Evolutionary conservation across 2,888 invertebrate genomes (phyloP).

Genomic region (Hypomecis punctinalis): DNA sequence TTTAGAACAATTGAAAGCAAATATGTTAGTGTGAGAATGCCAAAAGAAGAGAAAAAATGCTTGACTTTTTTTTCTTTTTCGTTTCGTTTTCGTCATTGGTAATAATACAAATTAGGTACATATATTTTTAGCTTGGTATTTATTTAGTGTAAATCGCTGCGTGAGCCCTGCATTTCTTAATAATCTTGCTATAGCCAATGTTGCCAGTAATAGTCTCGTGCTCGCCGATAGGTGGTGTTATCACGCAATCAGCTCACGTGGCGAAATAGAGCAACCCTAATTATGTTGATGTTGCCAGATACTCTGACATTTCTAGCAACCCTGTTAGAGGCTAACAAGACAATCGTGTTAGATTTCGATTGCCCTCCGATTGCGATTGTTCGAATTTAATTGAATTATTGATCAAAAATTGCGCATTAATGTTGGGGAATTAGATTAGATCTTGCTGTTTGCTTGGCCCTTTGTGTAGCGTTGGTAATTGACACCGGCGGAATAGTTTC

Average conservation of each 20-base stretch:
- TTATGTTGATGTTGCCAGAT: slow-evolving; percentile 59
- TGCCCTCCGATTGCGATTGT: slow-evolving; percentile 28
- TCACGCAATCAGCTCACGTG: slow-evolving; percentile 45
- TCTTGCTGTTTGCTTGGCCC: slow-evolving; percentile 7
- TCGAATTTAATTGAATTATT: slow-evolving; percentile 34
- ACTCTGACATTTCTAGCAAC: slow-evolving; percentile 54
- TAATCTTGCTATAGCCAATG: slow-evolving; percentile 17
- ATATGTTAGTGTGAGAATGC: background rate
- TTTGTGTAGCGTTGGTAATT: background rate
- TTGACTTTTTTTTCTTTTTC: no score
- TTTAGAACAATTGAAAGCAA: background rate
- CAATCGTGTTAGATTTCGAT: slow-evolving; percentile 34
- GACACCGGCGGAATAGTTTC: background rate
- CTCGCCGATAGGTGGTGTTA: slow-evolving; percentile 47
- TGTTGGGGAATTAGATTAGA: slow-evolving; percentile 12
- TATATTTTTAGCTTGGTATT: background rate
- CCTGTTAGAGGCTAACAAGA: slow-evolving; percentile 41
- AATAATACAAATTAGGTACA: no score
- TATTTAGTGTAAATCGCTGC: background rate
- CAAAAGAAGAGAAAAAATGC: background rate
- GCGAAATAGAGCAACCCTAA: slow-evolving; percentile 53
- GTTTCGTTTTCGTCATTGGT: no score
- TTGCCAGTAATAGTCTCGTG: slow-evolving; percentile 53
- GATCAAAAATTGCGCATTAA: slow-evolving; percentile 28
- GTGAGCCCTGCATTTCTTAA: background rate